Evolutionary conservation across 1,140 invertebrate genomes (phyloP), one percentile per base, ranked within the genome.

Genomic region (Propsilocerus akamusi): DNA sequence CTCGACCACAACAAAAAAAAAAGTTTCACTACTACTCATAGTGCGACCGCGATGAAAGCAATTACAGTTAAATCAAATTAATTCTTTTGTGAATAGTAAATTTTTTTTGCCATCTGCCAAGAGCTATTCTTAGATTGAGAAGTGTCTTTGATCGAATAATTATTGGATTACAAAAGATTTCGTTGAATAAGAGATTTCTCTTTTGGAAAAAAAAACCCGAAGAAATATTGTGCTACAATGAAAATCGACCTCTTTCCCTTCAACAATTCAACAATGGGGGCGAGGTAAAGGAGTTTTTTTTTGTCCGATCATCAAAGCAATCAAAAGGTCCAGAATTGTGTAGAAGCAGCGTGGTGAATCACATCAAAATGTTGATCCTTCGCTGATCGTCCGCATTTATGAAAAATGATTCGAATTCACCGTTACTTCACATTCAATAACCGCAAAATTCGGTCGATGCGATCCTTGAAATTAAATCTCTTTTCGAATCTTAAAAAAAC

Each of bases 21-120:
- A 37, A 37, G 7, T 17, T 14, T 2, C 20, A 6, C 32, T 14
- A 14, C n/a, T 37, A 3, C 30, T 37, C 1, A n/a, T 6, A 17
- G 6, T 11, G n/a, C 32, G 7, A 17, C 32, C 14, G 14, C 32
- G 34, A 41, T 41, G 34, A 41, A 41, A 20, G 34, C 34, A 41
- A 41, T 41, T 41, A 41, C 34, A 41, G 34, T 41, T 41, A 41
- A 41, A 30, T 30, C 28, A 30, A 30, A 30, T 30, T 30, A 30
- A 30, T 11, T 4, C 10, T 11, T 11, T 11, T 30, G 2, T 30
- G 10, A 2, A 30, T n/a, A n/a, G n/a, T n/a, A 30, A 30, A 30
- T 30, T 30, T 30, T 30, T 30, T 3, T 30, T 30, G 22, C 34
- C 34, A 41, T 41, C 34, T 41, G 34, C 34, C 5, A 41, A 20